phyloP scores from a whole-genome alignment of 2,797 vertebrate genomes.

The Hafferia zeledoni region DNA sequence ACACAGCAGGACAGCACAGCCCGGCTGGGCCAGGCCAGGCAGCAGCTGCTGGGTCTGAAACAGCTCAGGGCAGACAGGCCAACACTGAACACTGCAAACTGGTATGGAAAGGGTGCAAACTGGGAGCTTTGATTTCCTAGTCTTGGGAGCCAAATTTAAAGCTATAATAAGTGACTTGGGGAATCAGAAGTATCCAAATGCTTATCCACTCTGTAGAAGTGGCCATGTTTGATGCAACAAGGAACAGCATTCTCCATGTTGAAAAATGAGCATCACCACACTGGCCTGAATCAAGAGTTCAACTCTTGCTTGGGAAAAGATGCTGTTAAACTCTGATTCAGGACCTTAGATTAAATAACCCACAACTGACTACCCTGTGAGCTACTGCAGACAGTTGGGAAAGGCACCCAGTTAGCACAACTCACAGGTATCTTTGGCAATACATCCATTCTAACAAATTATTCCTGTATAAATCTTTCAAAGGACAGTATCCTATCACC shows the following conservation, averaged over 20 bases:
- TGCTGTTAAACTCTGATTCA: not conserved
- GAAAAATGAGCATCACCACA: not conserved
- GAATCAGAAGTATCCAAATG: not conserved
- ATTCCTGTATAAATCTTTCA: not conserved
- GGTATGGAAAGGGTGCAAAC: not conserved
- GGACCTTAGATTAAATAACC: not conserved
- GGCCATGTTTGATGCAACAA: not conserved
- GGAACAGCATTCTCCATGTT: not conserved
- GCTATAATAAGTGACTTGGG: not conserved
- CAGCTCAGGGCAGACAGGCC: not conserved
- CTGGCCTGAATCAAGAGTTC: not conserved
- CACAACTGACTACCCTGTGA: not conserved
- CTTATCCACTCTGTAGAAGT: not conserved
- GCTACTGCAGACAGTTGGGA: not conserved
- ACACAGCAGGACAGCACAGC: not conserved
- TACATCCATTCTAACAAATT: not conserved
- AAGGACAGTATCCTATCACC: not conserved
- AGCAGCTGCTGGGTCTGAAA: not conserved
- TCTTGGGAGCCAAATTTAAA: not conserved
- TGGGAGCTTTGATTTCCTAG: not conserved
- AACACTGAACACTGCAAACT: not conserved
- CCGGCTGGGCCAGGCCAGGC: not conserved
- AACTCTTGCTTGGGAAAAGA: not conserved
- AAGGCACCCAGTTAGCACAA: not conserved
- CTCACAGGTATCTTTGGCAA: not conserved